Evolutionary conservation across 2,797 vertebrate species (phyloP), one percentile per base, ranked within the genome.

Genomic region (Aplochiton taeniatus): DNA sequence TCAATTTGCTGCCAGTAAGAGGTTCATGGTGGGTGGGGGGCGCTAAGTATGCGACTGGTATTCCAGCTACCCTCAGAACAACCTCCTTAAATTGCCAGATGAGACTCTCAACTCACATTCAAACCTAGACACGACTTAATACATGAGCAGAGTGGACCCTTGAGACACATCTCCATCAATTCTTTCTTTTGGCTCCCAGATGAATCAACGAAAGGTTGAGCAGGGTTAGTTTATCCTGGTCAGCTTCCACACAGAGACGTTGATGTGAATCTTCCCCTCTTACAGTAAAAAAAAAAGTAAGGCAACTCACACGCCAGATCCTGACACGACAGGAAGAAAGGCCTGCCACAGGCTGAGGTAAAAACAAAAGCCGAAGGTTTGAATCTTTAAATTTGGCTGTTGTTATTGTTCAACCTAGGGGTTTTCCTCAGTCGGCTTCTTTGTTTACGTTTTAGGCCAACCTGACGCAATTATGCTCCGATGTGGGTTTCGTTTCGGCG

Each of bases 111-210:
- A 2, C 31, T 31, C 31, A 2, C 2, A 3, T 3, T 31, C 31
- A 31, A 31, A 31, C 31, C 31, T 6, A 31, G 31, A 31, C 31
- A 31, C 31, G 3, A 31, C 31, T 31, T 3, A n/a, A n/a, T n/a
- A 31, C 31, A 31, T 6, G 3, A 31, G 31, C 31, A 31, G 31
- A 31, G 31, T 31, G 31, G 74, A 83, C 82, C 31, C 80, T 80
- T 76, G 65, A 78, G 55, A 78, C 72, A 58, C 61, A n/a, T 76
- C 87, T 82, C 31, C 31, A 31, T 31, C 31, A 3, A 2, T 81
- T 77, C 83, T 72, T 89, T 87, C n/a, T n/a, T 85, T 83, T 42
- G 4, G 79, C 80, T 83, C 82, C 76, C 83, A 88, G 85, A 85
- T 83, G 83, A 87, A 82, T 88, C 85, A 84, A 73, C 72, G 63